Evolutionary conservation across 1,140 invertebrate species (phyloP).

Genomic region (Alviniconcha marisindica): DNA sequence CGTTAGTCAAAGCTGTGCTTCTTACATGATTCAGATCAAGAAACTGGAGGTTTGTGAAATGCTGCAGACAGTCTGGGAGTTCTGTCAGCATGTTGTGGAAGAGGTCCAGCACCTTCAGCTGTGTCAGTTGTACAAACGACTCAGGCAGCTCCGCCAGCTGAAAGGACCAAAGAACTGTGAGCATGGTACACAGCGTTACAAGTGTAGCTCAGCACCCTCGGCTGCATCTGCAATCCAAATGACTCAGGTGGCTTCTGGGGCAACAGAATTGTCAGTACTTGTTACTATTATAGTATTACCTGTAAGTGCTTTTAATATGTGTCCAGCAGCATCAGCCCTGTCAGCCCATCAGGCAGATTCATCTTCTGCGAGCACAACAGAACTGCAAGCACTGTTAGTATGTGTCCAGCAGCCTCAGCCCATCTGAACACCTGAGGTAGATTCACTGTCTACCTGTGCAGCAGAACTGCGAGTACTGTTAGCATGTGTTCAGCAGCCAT

Average conservation of each 20-base stretch:
- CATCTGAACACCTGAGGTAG: too few relatives aligned
- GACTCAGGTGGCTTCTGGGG: not conserved
- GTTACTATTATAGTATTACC: too few relatives aligned
- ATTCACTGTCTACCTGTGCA: too few relatives aligned
- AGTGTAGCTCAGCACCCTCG: not conserved
- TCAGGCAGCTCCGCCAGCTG: conserved; percentile 69
- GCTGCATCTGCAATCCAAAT: not conserved
- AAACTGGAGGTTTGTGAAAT: conserved; percentile 57
- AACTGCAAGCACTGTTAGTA: too few relatives aligned
- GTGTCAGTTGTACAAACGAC: conserved; percentile 62
- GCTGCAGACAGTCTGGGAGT: conserved; percentile 56
- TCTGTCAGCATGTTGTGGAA: conserved; percentile 66
- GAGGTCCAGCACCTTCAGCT: conserved; percentile 66
- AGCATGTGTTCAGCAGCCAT: too few relatives aligned
- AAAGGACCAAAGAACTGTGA: conserved; percentile 33
- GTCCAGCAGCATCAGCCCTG: too few relatives aligned
- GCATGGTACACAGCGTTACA: not conserved
- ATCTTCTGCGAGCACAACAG: too few relatives aligned
- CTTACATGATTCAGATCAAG: conserved; percentile 65
- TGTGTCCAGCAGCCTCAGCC: too few relatives aligned
- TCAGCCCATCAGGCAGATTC: too few relatives aligned
- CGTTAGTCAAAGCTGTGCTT: not conserved
- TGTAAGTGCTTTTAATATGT: too few relatives aligned
- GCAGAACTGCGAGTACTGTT: too few relatives aligned
- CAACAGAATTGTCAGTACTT: too few relatives aligned